A percentile compares a stretch with the other conserved stretches of the same genome.
These are phyloP conservation scores for Alaudala cheleensis DNA, from an alignment of 2,113 vertebrate genomes.

Conservation along the genomic window DNA sequence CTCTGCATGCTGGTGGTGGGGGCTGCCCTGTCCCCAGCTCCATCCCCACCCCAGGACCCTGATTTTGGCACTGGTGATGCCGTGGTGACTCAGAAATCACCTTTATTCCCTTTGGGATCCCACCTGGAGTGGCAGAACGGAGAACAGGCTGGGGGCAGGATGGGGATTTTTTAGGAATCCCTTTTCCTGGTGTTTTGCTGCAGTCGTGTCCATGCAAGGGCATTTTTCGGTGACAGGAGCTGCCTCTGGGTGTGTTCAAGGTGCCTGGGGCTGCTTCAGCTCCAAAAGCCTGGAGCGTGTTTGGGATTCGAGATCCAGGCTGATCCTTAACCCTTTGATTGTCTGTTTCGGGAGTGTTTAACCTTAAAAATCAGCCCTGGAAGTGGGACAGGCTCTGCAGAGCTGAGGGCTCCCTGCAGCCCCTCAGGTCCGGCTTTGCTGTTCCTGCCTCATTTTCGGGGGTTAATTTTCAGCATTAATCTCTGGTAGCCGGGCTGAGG, in stretches of 20 bases:
- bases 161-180: not conserved
- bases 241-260: not conserved
- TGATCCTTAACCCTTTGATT: not conserved
- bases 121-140: too few species aligned
- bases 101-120: not conserved
- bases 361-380: not conserved
- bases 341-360: not conserved
- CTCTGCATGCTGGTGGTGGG: accelerated
- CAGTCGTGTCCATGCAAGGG: accelerated
- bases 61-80: not conserved
- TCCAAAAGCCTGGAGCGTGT: accelerated
- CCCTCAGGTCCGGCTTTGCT: accelerated
- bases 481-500: accelerated
- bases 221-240: not conserved
- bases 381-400: not conserved
- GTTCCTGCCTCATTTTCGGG: accelerated
- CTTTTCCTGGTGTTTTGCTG: not conserved
- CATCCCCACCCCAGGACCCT: not conserved
- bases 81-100: not conserved
- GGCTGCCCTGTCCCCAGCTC: not conserved
- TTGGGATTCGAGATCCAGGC: accelerated
- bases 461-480: not conserved
- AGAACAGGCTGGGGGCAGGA: too few species aligned
- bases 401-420: not conserved
- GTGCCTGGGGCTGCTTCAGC: not conserved